A percentile compares a stretch with the other conserved stretches of the same genome.
Evolutionary conservation across 1,140 invertebrate genomes (phyloP).

Genomic region (Physella acuta): DNA sequence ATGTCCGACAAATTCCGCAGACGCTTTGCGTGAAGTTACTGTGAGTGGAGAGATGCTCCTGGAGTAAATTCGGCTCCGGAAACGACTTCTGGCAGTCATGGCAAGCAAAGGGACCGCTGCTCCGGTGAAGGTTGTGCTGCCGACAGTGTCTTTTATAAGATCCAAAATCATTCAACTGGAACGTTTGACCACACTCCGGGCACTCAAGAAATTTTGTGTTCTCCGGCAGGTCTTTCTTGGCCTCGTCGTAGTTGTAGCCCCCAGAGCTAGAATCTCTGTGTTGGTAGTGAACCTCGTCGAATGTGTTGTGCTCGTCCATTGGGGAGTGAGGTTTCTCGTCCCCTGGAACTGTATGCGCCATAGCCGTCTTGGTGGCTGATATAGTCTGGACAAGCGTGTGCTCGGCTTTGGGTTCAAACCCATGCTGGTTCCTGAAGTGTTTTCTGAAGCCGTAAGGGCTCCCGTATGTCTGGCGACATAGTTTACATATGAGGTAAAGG

Average conservation of each 20-base stretch:
- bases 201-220: slow-evolving; percentile 49
- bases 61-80: slow-evolving; percentile 32
- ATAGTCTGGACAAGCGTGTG: slow-evolving; percentile 55
- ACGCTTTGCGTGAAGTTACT: slow-evolving; percentile 30
- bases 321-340: not conserved
- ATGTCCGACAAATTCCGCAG: slow-evolving; percentile 18
- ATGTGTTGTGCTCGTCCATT: not conserved
- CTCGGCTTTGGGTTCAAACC: slow-evolving; percentile 52
- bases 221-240: slow-evolving; percentile 8
- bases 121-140: slow-evolving; percentile 38
- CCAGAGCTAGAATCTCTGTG: not conserved
- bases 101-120: slow-evolving; percentile 36
- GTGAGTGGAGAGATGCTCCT: slow-evolving; percentile 32
- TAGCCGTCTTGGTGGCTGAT: slow-evolving; percentile 48
- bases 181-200: slow-evolving; percentile 48
- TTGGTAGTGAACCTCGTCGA: not conserved
- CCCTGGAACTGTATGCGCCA: slow-evolving; percentile 11
- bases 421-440: slow-evolving; percentile 55
- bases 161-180: slow-evolving; percentile 55
- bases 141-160: slow-evolving; percentile 54
- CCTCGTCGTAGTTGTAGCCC: not conserved
- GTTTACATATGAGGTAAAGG: slow-evolving; percentile 51
- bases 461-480: slow-evolving; percentile 55
- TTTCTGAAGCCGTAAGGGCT: slow-evolving; percentile 56
- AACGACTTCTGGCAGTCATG: slow-evolving; percentile 35